Conservation (phyloP, 1,140 invertebrate genomes). For the Brachionus paranguensis region DNA sequence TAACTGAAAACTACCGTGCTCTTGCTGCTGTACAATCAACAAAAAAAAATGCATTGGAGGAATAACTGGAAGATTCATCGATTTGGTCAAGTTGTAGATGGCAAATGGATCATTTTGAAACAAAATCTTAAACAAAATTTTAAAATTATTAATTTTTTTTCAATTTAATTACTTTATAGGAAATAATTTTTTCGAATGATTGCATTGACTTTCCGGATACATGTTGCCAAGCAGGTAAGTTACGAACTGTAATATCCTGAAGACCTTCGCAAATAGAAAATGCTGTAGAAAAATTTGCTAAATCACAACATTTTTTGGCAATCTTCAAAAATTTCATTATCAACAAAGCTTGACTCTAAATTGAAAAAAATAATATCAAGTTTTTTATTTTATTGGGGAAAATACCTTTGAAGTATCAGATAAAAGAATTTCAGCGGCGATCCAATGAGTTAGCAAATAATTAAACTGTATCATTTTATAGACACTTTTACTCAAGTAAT, state of each 20-base stretch:
- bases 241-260: slow-evolving; percentile 26
- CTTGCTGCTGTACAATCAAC: slow-evolving; percentile 32
- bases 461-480: slow-evolving; percentile 40
- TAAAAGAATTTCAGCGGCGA: slow-evolving; percentile 27
- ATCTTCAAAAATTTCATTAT: slow-evolving; percentile 34
- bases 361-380: neutral
- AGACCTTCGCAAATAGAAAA: slow-evolving; percentile 20
- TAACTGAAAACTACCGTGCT: slow-evolving; percentile 20
- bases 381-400: too few relatives aligned
- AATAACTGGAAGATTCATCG: slow-evolving; percentile 15
- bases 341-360: neutral
- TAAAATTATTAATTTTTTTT: neutral
- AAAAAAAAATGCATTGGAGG: slow-evolving; percentile 37
- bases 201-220: slow-evolving; percentile 4
- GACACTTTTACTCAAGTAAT: slow-evolving; percentile 34
- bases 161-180: neutral
- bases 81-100: slow-evolving; percentile 15
- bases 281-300: slow-evolving; percentile 17
- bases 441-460: slow-evolving; percentile 33
- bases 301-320: slow-evolving; percentile 9
- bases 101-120: slow-evolving; percentile 38
- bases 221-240: slow-evolving; percentile 18
- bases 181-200: neutral
- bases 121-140: neutral
- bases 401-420: neutral